phyloP scores from a whole-genome alignment of 2,797 vertebrate species.

The Avahi laniger region DNA sequence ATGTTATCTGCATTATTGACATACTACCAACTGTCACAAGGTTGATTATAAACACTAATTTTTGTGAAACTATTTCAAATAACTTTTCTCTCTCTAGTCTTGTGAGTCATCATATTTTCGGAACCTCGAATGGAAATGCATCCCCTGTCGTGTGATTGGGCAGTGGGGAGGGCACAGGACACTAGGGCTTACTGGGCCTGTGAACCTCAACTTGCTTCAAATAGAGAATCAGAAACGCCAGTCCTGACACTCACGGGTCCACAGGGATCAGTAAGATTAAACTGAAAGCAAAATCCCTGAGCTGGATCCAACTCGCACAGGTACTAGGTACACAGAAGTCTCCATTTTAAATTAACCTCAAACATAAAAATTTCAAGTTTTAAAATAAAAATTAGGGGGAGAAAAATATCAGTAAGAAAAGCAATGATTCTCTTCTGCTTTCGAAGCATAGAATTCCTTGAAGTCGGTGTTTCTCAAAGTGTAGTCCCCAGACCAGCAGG shows the following conservation, averaged over 20 bases:
- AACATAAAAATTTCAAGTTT: background rate
- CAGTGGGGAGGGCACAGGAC: accelerated
- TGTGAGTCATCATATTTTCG: background rate
- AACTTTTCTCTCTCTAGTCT: background rate
- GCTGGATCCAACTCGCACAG: background rate
- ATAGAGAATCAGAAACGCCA: background rate
- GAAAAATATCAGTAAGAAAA: background rate
- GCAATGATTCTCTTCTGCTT: background rate
- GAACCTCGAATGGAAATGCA: background rate
- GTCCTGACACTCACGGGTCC: background rate
- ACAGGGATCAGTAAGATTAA: background rate
- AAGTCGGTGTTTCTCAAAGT: background rate
- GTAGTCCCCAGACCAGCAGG: background rate
- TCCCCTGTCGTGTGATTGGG: background rate
- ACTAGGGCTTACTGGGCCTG: too few species aligned
- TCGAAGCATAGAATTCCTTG: background rate
- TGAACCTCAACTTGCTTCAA: background rate
- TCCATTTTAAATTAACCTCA: background rate
- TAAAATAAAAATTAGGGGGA: background rate
- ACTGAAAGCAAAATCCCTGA: background rate
- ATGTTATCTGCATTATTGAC: background rate
- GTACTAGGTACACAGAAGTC: background rate
- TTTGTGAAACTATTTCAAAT: conserved; percentile 30
- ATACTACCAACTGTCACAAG: background rate
- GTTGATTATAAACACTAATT: background rate